phyloP scores from a whole-genome alignment of 2,797 vertebrate genomes.

The Odontamblyopus lacepedii region DNA sequence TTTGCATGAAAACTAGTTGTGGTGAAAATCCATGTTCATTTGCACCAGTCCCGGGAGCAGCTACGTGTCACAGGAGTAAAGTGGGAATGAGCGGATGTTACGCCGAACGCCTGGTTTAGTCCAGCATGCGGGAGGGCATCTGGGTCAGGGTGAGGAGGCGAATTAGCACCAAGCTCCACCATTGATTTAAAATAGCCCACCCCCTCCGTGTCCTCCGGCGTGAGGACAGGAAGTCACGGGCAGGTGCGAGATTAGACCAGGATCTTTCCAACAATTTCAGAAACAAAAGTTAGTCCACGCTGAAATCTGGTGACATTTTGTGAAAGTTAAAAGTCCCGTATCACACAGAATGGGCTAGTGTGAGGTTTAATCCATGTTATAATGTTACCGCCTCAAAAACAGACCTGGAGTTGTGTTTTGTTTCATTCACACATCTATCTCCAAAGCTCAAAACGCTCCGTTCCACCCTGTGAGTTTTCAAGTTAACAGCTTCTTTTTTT shows the following conservation, averaged over 20 bases:
- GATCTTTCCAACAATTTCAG: neutral
- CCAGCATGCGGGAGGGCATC: neutral
- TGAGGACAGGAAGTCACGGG: neutral
- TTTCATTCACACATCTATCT: no score
- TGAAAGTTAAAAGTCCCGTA: no score
- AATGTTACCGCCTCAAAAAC: no score
- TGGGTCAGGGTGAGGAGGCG: neutral
- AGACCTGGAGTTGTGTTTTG: no score
- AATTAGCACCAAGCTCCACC: neutral
- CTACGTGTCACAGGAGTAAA: neutral
- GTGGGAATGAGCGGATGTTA: neutral
- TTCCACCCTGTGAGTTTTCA: no score
- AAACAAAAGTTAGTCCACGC: neutral
- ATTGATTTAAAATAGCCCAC: neutral
- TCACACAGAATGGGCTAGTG: no score
- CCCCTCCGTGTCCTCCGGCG: neutral
- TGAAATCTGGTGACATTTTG: neutral
- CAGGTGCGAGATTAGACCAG: neutral
- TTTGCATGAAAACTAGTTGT: neutral
- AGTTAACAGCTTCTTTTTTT: no score
- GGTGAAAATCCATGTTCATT: conserved; percentile 3
- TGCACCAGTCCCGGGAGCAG: neutral
- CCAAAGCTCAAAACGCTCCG: no score
- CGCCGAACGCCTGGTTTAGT: neutral
- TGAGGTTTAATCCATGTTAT: no score